Conservation (phyloP, 2,888 invertebrate species). For the Leucania comma region DNA sequence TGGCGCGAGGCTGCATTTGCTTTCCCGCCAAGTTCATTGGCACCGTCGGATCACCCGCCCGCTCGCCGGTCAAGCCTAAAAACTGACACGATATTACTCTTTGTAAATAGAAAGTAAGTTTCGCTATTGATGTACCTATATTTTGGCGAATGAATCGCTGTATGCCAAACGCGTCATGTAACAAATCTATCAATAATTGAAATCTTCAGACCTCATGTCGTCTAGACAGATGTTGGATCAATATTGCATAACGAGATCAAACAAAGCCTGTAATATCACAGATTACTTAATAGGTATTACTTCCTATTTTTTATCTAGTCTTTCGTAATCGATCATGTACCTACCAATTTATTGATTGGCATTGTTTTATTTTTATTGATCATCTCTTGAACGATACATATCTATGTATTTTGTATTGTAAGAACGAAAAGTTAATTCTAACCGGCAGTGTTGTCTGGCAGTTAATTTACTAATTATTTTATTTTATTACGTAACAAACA, state of each 20-base stretch:
- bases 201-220: slow-evolving; percentile 59
- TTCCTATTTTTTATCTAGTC: slow-evolving; percentile 37
- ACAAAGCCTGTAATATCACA: slow-evolving; percentile 33
- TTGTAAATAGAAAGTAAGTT: slow-evolving; percentile 86
- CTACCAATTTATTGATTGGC: slow-evolving; percentile 31
- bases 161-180: slow-evolving; percentile 53
- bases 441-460: slow-evolving; percentile 20
- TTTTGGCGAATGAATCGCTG: slow-evolving; percentile 72
- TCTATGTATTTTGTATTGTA: slow-evolving; percentile 3
- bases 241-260: slow-evolving; percentile 55
- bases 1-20: slow-evolving; percentile 82
- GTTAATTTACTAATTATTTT: slow-evolving; percentile 22
- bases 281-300: slow-evolving; percentile 45
- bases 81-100: slow-evolving; percentile 82
- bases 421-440: slow-evolving; percentile 16
- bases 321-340: slow-evolving; percentile 37
- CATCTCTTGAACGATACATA: slow-evolving; percentile 33
- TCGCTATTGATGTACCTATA: slow-evolving; percentile 76
- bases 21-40: slow-evolving; percentile 89
- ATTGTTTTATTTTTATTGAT: slow-evolving; percentile 24
- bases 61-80: slow-evolving; percentile 77
- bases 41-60: slow-evolving; percentile 72
- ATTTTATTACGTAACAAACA: slow-evolving; percentile 16
- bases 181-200: slow-evolving; percentile 65
- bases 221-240: slow-evolving; percentile 51